Conservation (phyloP, 1,140 invertebrate genomes). For the Drosophila pseudoananassae region DNA sequence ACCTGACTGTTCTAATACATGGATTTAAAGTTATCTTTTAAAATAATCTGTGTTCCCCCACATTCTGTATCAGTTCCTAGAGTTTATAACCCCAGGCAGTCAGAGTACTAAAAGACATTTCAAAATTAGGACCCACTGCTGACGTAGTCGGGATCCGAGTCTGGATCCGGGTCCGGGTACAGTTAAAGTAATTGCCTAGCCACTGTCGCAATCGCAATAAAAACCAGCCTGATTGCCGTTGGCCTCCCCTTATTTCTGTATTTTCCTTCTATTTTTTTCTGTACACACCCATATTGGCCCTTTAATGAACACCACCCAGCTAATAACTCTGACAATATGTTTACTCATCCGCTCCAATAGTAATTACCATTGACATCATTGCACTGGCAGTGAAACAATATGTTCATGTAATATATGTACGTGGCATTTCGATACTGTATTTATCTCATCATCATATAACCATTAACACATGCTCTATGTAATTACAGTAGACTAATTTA, state of each 20-base stretch:
- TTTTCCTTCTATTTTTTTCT: not conserved
- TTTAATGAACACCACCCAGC: constrained; percentile 44
- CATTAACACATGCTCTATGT: constrained; percentile 76
- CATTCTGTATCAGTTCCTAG: not conserved
- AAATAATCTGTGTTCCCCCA: no score
- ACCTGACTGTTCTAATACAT: no score
- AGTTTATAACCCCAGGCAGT: not conserved
- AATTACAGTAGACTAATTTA: constrained; percentile 75
- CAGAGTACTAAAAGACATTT: constrained; percentile 7
- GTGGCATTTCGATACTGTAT: constrained; percentile 73
- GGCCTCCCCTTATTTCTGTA: constrained; percentile 8
- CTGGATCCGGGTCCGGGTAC: constrained; percentile 26
- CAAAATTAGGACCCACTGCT: constrained; percentile 16
- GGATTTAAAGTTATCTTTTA: no score
- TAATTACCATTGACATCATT: constrained; percentile 71
- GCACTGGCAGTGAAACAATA: constrained; percentile 20
- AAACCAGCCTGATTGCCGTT: constrained; percentile 41
- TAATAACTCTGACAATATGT: constrained; percentile 57
- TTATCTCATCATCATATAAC: constrained; percentile 71
- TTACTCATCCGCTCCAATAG: constrained; percentile 30
- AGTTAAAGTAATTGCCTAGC: constrained; percentile 73
- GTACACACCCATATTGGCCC: not conserved
- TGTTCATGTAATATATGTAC: constrained; percentile 14
- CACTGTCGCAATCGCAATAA: constrained; percentile 46
- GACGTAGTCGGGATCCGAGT: constrained; percentile 32